phyloP scores from a whole-genome alignment of 2,888 invertebrate genomes.

The Meiosimyza decipiens region DNA sequence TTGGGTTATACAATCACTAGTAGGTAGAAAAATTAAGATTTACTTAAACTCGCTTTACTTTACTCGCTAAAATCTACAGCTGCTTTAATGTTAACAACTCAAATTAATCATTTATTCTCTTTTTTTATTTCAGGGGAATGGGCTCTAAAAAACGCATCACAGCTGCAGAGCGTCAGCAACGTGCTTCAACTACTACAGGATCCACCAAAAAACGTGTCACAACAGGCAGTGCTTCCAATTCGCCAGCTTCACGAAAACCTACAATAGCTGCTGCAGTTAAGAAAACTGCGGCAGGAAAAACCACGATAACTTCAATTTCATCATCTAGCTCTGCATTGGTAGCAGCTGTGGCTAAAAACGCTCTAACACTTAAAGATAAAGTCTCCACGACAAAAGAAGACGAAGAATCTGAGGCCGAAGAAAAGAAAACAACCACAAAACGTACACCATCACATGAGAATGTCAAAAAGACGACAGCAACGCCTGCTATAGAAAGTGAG shows the following conservation, averaged over 20 bases:
- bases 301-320: slow-evolving; percentile 30
- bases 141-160: slow-evolving; percentile 64
- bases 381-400: slow-evolving; percentile 24
- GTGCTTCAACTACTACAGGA: slow-evolving; percentile 48
- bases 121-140: slow-evolving; percentile 52
- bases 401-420: slow-evolving; percentile 39
- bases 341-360: slow-evolving; percentile 41
- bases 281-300: slow-evolving; percentile 11
- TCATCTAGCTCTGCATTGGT: slow-evolving; percentile 31
- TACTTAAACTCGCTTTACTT: too few relatives aligned
- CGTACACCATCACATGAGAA: slow-evolving; percentile 44
- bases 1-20: too few relatives aligned
- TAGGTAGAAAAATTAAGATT: too few relatives aligned
- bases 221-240: slow-evolving; percentile 44
- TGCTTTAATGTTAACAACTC: too few relatives aligned
- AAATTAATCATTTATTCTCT: slow-evolving; percentile 4
- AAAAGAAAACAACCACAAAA: slow-evolving; percentile 42
- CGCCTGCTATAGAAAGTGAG: not conserved
- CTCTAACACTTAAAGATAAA: slow-evolving; percentile 32
- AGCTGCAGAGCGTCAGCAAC: slow-evolving; percentile 61
- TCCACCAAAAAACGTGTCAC: slow-evolving; percentile 53
- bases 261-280: slow-evolving; percentile 23
- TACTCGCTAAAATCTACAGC: too few relatives aligned
- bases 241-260: slow-evolving; percentile 46
- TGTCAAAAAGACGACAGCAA: slow-evolving; percentile 35